phyloP scores from a whole-genome alignment of 64 coral and sea anemone species.

The Actinia equina region DNA sequence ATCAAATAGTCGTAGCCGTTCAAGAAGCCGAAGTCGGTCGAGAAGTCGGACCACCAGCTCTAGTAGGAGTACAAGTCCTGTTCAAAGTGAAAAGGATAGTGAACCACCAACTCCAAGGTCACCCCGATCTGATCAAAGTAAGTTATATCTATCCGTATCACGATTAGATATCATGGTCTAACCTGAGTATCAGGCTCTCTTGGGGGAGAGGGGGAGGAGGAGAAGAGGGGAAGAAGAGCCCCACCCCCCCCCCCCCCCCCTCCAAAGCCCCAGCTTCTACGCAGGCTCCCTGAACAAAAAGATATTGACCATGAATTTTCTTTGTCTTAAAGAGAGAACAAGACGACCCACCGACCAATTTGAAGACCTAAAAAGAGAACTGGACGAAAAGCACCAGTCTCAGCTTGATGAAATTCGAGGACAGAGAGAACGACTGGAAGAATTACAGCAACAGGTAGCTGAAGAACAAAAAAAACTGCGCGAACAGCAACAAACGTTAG shows the following conservation, averaged over 20 bases:
- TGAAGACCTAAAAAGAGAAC: constrained; percentile 44
- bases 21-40: constrained; percentile 5
- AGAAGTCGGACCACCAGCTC: constrained; percentile 40
- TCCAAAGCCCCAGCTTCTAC: too few relatives aligned
- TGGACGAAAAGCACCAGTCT: constrained; percentile 50
- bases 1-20: constrained; percentile 26
- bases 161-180: not conserved
- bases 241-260: too few relatives aligned
- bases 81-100: not conserved
- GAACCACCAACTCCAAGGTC: constrained; percentile 32
- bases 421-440: constrained; percentile 52
- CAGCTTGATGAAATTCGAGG: constrained; percentile 59
- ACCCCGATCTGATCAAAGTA: constrained; percentile 7
- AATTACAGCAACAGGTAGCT: constrained; percentile 47
- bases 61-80: constrained; percentile 42
- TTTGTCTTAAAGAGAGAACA: constrained; percentile 19
- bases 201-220: too few relatives aligned
- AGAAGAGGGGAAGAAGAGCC: too few relatives aligned
- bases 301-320: not conserved
- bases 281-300: too few relatives aligned
- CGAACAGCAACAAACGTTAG: constrained; percentile 53
- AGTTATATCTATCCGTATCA: not conserved
- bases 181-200: too few relatives aligned
- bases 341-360: constrained; percentile 36
- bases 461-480: constrained; percentile 63